A percentile compares a stretch with the other conserved stretches of the same genome.
Conservation (phyloP, 2,888 invertebrate species). For the Drosophila anomalata region DNA sequence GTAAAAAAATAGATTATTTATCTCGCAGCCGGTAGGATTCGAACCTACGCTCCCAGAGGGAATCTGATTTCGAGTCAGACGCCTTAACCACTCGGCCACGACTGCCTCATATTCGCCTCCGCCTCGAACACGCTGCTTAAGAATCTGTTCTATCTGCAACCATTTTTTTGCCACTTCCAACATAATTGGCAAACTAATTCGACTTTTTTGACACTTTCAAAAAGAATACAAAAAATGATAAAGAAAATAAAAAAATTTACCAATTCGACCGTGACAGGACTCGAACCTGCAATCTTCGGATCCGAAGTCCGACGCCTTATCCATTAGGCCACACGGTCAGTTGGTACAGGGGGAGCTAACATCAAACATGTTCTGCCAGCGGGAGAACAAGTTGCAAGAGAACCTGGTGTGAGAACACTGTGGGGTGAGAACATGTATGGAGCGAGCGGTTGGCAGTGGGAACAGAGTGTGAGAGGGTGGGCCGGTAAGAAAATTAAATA, state of each 20-base stretch:
- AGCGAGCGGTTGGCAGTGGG: background rate
- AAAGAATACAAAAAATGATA: background rate
- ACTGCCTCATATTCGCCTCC: slow-evolving; percentile 65
- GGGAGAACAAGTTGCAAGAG: slow-evolving; percentile 1
- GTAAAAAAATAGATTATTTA: slow-evolving; percentile 9
- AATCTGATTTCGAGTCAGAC: slow-evolving; percentile 86
- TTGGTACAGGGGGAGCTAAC: slow-evolving; percentile 8
- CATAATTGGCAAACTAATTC: background rate
- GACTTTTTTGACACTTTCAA: background rate
- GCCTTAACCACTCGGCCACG: slow-evolving; percentile 85
- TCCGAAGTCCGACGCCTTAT: slow-evolving; percentile 50
- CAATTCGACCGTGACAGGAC: slow-evolving; percentile 41
- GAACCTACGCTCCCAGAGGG: slow-evolving; percentile 95
- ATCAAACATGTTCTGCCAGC: slow-evolving; percentile 20
- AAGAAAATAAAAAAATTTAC: background rate
- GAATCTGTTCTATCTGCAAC: background rate
- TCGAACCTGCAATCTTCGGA: slow-evolving; percentile 51
- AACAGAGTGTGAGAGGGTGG: slow-evolving; percentile 2
- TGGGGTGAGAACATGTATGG: background rate
- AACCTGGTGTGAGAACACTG: slow-evolving; percentile 30
- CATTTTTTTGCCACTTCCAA: too few species aligned
- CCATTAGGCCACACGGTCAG: slow-evolving; percentile 49
- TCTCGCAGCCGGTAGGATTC: slow-evolving; percentile 92
- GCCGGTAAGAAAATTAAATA: background rate
- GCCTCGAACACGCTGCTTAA: background rate